These are phyloP conservation scores for Rhinolophus sinicus DNA, from an alignment of 2,113 vertebrate species.

Conservation along the genomic window DNA sequence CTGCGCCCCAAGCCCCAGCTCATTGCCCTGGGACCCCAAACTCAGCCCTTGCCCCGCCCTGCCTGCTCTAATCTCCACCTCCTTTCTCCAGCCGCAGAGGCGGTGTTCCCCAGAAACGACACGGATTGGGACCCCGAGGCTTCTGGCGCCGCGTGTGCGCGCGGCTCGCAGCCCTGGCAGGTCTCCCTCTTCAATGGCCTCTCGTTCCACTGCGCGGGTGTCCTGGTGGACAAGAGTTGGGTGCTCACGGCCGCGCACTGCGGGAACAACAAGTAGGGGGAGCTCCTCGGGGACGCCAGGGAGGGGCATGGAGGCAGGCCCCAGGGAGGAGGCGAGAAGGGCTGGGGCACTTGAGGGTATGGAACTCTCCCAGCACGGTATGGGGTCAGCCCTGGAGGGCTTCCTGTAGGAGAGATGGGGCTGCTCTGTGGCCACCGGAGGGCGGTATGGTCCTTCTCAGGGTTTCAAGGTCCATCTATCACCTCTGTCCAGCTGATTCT, in stretches of 20 bases:
- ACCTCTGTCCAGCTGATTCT: neutral
- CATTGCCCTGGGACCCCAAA: neutral
- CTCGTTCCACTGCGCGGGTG: slow-evolving; percentile 88
- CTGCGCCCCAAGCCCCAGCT: neutral
- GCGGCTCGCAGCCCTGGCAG: slow-evolving; percentile 79
- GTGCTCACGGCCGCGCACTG: slow-evolving; percentile 94
- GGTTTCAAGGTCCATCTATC: neutral
- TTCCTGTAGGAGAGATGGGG: neutral
- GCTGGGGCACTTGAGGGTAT: neutral
- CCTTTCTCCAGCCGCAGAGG: slow-evolving; percentile 20
- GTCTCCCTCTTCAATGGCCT: slow-evolving; percentile 81
- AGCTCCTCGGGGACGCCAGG: neutral
- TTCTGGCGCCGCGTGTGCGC: neutral
- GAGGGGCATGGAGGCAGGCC: neutral
- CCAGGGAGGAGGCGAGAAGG: neutral
- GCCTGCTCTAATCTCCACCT: neutral
- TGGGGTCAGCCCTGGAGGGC: neutral
- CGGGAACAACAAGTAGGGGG: slow-evolving; percentile 65
- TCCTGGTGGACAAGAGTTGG: slow-evolving; percentile 91
- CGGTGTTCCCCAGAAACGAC: slow-evolving; percentile 9
- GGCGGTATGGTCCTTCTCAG: neutral
- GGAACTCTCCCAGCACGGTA: neutral
- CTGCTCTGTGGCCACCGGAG: neutral
- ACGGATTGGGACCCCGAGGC: neutral
- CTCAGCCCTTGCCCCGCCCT: neutral